Conservation (phyloP, 2,113 vertebrate genomes). For the Petromus typicus region DNA sequence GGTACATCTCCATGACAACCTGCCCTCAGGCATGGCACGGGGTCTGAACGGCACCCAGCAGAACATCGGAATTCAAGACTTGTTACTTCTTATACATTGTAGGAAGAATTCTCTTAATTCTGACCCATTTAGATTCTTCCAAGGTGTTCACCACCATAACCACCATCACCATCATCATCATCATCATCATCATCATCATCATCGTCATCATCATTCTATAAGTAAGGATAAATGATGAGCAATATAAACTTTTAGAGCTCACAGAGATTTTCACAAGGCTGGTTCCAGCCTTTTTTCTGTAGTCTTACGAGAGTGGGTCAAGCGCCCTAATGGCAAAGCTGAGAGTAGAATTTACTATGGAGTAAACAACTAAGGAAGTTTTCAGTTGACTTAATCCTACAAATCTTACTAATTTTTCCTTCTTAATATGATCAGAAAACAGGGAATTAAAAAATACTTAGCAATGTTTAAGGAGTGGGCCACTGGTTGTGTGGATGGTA, state of each 20-base stretch:
- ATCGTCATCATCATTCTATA: slow-evolving; percentile 23
- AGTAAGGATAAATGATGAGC: not conserved
- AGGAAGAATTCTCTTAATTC: not conserved
- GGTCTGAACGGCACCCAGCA: not conserved
- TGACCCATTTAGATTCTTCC: slow-evolving; percentile 6
- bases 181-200: slow-evolving; percentile 7
- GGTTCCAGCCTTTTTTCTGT: not conserved
- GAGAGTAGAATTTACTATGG: not conserved
- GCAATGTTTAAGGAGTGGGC: not conserved
- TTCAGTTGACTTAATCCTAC: not conserved
- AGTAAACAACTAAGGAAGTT: not conserved
- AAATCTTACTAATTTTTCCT: not conserved
- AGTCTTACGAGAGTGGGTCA: not conserved
- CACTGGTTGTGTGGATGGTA: not conserved
- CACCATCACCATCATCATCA: too few species aligned
- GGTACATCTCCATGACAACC: not conserved
- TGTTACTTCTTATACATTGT: slow-evolving; percentile 37
- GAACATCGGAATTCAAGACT: slow-evolving; percentile 9
- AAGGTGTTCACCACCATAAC: too few species aligned
- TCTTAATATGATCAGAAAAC: not conserved
- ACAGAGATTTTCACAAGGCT: not conserved
- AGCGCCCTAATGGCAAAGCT: not conserved
- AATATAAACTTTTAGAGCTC: not conserved
- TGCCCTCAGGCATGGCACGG: not conserved
- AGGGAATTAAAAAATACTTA: not conserved